A percentile compares a stretch with the other conserved stretches of the same genome.
These are phyloP conservation scores for Cossypha niveicapilla DNA, from an alignment of 2,797 vertebrate species.

Conservation along the genomic window DNA sequence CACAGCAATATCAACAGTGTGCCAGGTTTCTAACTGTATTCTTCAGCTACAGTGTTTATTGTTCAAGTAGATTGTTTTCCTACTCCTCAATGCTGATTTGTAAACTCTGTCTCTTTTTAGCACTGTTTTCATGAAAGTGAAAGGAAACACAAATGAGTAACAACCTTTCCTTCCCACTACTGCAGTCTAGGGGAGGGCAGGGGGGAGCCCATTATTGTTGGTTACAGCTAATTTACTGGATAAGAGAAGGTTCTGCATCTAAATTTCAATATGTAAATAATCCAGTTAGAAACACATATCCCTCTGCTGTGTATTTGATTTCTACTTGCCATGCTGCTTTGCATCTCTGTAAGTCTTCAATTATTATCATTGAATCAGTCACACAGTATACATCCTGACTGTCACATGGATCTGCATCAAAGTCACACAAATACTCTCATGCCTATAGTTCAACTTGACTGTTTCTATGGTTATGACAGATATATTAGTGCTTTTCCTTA, in stretches of 20 bases:
- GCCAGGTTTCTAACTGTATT: constrained; percentile 41
- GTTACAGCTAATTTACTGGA: neutral
- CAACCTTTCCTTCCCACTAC: neutral
- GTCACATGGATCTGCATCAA: neutral
- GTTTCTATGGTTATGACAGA: constrained; percentile 48
- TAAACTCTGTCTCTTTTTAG: constrained; percentile 1
- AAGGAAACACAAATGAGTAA: neutral
- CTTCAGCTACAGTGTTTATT: constrained; percentile 3
- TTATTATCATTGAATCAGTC: constrained; percentile 12
- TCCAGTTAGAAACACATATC: neutral
- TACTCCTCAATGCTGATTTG: constrained; percentile 43
- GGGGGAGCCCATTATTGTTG: neutral
- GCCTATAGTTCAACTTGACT: neutral
- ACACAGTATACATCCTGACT: neutral
- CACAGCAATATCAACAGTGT: neutral
- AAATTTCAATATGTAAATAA: constrained; percentile 24
- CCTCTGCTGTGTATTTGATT: neutral
- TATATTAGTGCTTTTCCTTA: constrained; percentile 32
- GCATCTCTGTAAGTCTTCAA: neutral
- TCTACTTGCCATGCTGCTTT: neutral
- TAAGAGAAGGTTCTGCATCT: neutral
- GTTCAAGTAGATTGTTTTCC: constrained; percentile 12
- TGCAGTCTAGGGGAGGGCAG: neutral
- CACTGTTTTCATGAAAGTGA: neutral
- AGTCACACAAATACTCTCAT: neutral